phyloP scores from a whole-genome alignment of 2,888 invertebrate species.

The Pomacea canaliculata region DNA sequence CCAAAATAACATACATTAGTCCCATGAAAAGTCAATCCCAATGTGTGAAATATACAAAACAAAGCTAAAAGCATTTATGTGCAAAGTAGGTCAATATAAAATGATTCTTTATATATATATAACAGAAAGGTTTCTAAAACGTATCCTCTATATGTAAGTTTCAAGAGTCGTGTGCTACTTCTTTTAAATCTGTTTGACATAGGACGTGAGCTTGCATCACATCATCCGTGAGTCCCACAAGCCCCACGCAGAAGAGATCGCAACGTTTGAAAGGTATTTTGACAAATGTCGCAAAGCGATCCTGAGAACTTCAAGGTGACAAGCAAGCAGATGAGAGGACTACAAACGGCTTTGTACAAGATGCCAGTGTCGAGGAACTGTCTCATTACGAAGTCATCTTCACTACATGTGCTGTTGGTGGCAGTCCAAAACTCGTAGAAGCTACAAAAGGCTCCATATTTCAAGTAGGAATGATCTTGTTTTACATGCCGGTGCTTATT shows the following conservation, averaged over 20 bases:
- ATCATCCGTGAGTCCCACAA: conserved; percentile 38
- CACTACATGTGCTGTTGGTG: conserved; percentile 3
- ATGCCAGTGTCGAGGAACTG: conserved; percentile 6
- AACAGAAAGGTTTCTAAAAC: too few species aligned
- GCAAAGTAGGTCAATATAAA: too few species aligned
- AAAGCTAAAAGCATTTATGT: too few species aligned
- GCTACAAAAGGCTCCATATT: background rate
- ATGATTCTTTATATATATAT: too few species aligned
- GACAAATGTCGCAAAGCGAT: background rate
- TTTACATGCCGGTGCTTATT: too few species aligned
- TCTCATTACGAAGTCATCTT: conserved; percentile 2
- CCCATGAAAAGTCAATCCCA: too few species aligned
- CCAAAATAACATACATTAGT: too few species aligned
- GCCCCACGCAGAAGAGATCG: conserved; percentile 22
- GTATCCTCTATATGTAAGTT: too few species aligned
- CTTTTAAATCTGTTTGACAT: background rate
- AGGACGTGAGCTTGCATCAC: conserved; percentile 44
- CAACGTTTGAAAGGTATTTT: conserved; percentile 31
- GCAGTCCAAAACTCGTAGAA: background rate
- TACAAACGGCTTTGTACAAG: background rate
- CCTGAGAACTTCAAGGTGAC: conserved; percentile 9
- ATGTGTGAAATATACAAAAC: too few species aligned
- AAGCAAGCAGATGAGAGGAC: conserved; percentile 22
- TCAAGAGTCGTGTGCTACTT: background rate
- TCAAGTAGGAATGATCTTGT: background rate